Percentiles rank a stretch among this genome's conserved stretches.
phyloP scores from a whole-genome alignment of 2,888 invertebrate species.

The Leucoptera coffeella region DNA sequence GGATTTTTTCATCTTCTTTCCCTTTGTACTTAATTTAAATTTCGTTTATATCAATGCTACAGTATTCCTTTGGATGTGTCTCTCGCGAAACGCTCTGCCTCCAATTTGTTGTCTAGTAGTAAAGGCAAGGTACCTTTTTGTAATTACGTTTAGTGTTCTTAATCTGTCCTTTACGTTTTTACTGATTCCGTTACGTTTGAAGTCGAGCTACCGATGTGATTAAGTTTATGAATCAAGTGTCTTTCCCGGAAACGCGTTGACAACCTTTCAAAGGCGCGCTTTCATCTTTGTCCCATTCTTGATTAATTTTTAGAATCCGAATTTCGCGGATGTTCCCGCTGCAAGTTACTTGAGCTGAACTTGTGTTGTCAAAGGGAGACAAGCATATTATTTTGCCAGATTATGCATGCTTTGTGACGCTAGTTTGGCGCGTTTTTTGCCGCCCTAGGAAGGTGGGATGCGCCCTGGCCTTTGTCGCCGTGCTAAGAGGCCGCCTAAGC shows the following conservation, averaged over 20 bases:
- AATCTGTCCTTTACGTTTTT: conserved; percentile 35
- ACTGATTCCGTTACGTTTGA: conserved; percentile 14
- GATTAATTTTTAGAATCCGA: conserved; percentile 5
- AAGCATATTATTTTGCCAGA: too few species aligned
- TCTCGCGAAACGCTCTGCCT: conserved; percentile 52
- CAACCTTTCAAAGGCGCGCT: too few species aligned
- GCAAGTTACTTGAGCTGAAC: too few species aligned
- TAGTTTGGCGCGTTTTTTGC: conserved; percentile 14
- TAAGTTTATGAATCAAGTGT: conserved; percentile 45
- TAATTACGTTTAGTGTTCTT: conserved; percentile 52
- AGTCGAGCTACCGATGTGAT: conserved; percentile 32
- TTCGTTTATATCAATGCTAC: conserved; percentile 54
- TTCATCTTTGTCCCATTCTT: conserved; percentile 27
- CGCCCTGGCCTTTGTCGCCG: conserved; percentile 15
- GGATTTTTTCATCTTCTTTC: conserved; percentile 53
- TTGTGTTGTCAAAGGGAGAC: too few species aligned
- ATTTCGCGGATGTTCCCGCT: too few species aligned
- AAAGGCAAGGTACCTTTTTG: conserved; percentile 30
- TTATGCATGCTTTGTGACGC: too few species aligned
- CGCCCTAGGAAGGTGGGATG: conserved; percentile 6
- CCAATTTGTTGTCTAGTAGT: conserved; percentile 47
- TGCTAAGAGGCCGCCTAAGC: conserved; percentile 16
- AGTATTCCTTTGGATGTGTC: conserved; percentile 49
- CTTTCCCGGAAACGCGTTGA: too few species aligned
- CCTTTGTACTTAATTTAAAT: conserved; percentile 55